Percentiles rank a stretch among this genome's conserved stretches.
These are phyloP conservation scores for Drosophila bipectinata DNA, from an alignment of 1,140 invertebrate species.

Conservation along the genomic window DNA sequence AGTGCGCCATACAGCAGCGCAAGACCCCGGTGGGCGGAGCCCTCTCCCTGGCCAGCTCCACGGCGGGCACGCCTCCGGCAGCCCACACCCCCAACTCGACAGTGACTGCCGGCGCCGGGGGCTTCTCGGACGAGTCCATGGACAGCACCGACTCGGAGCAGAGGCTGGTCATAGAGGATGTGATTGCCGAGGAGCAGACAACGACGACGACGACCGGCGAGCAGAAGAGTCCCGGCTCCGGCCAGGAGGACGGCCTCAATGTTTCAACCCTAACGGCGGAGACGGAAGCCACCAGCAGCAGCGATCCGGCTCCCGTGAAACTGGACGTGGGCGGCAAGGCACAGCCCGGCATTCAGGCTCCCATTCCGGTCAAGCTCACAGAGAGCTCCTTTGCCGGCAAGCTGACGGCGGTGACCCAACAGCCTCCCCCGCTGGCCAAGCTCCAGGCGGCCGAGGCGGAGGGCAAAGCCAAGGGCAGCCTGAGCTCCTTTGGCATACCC, in stretches of 20 bases:
- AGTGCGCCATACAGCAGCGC: slow-evolving; percentile 79
- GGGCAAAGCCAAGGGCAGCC: neutral
- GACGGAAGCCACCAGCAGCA: slow-evolving; percentile 39
- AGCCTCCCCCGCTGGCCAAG: slow-evolving; percentile 30
- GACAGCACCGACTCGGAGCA: slow-evolving; percentile 91
- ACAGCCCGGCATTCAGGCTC: slow-evolving; percentile 48
- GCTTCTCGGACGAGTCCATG: slow-evolving; percentile 84
- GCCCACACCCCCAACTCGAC: slow-evolving; percentile 47
- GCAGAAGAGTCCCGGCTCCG: slow-evolving; percentile 59
- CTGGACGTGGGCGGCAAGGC: slow-evolving; percentile 46
- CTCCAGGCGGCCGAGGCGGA: neutral
- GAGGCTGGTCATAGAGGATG: slow-evolving; percentile 86
- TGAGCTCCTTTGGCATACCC: slow-evolving; percentile 57
- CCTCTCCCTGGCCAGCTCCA: slow-evolving; percentile 60
- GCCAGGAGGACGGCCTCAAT: slow-evolving; percentile 26
- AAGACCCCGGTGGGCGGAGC: slow-evolving; percentile 70
- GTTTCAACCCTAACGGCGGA: slow-evolving; percentile 25
- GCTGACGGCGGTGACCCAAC: slow-evolving; percentile 12
- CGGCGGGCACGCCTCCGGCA: slow-evolving; percentile 54
- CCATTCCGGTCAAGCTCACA: slow-evolving; percentile 58
- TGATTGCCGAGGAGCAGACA: slow-evolving; percentile 56
- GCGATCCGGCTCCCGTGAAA: slow-evolving; percentile 53
- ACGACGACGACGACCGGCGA: slow-evolving; percentile 53
- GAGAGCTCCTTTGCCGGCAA: slow-evolving; percentile 37
- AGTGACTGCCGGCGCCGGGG: slow-evolving; percentile 28